Base-by-base conservation (phyloP, 2,888 invertebrate species). In the Chalcosyrphus nemorum region DNA sequence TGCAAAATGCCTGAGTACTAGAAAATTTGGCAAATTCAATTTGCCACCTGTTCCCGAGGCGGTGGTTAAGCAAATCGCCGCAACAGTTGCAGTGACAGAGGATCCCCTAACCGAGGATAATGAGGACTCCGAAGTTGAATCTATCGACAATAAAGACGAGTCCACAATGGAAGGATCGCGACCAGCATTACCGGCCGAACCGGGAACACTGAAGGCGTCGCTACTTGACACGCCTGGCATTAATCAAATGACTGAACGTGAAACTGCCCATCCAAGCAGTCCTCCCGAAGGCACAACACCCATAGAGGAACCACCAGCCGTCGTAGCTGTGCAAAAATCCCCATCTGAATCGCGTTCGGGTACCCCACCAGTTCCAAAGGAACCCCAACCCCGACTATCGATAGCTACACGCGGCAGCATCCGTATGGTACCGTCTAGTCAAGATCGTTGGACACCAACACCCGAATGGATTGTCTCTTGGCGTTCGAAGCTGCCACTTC, bases 401-500 rank as follows among this genome's bases (percentile, higher is more conserved):
- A 89, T 90, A 29, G 86, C 90, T 1, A 89, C 95, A 94, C 93
- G 94, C 66, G 94, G 94, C 85, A 95, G 95, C 87, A 93, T 95
- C 86, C 92, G 94, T 59, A 93, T 94, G 74, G 92, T 87, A 27
- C 90, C 88, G 5, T 86, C 89, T 52, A 87, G 86, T 38, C 88
- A 88, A 6, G 89, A 89, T 70, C 88, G 89, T 61, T 99, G 98
- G 98, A 93, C 95, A n/a, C 96, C 99, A n/a, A 95, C 96, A 2
- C 95, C 96, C 17, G 98, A 98, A 89, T 99, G 99, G 99, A 98
- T 98, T 80, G 90, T 90, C 6, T 95, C 96, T 1, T 99, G 99
- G 99, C 98, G 99, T 90, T 95, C 95, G 86, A 99, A 99, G 92
- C 93, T 99, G 86, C 99, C 99, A 4, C 93, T 99, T 87, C 99